A percentile compares a stretch with the other conserved stretches of the same genome.
Evolutionary conservation across 1,140 invertebrate genomes (phyloP).

Genomic region (Pseudomyrmex pallidus): DNA sequence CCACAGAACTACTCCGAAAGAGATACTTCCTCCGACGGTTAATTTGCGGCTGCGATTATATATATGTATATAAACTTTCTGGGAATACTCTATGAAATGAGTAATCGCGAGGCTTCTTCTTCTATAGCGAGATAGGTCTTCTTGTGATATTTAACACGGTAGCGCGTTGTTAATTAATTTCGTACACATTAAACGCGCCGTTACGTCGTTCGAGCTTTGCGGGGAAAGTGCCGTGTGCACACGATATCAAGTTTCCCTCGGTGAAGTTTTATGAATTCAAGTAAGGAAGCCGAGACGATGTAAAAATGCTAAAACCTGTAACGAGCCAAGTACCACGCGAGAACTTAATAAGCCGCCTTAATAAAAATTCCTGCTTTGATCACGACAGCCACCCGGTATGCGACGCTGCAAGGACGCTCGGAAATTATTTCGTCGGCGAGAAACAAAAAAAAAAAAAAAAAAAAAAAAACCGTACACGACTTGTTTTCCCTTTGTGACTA

Average conservation of each 20-base stretch:
- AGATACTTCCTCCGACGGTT: no score
- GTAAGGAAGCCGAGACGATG: neutral
- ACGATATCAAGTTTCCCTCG: neutral
- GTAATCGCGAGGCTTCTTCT: no score
- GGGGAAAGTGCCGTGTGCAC: neutral
- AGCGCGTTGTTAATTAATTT: slow-evolving; percentile 20
- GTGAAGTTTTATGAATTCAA: slow-evolving; percentile 8
- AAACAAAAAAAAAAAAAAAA: slow-evolving; percentile 21
- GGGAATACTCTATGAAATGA: no score
- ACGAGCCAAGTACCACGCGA: slow-evolving; percentile 1
- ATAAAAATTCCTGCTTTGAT: slow-evolving; percentile 66
- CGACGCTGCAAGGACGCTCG: slow-evolving; percentile 40
- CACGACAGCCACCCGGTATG: slow-evolving; percentile 19
- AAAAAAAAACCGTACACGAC: slow-evolving; percentile 53
- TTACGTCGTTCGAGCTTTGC: neutral
- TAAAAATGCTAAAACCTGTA: neutral
- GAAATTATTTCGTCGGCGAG: slow-evolving; percentile 53
- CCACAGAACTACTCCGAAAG: no score
- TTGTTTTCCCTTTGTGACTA: slow-evolving; percentile 63
- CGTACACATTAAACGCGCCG: neutral
- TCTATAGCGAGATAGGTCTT: neutral
- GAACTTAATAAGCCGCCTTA: slow-evolving; percentile 37
- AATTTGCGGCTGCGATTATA: no score
- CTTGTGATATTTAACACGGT: neutral
- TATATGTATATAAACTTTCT: no score